These are phyloP conservation scores for Pantherophis vulpinus DNA, from an alignment of 2,797 vertebrate genomes.

Conservation along the genomic window DNA sequence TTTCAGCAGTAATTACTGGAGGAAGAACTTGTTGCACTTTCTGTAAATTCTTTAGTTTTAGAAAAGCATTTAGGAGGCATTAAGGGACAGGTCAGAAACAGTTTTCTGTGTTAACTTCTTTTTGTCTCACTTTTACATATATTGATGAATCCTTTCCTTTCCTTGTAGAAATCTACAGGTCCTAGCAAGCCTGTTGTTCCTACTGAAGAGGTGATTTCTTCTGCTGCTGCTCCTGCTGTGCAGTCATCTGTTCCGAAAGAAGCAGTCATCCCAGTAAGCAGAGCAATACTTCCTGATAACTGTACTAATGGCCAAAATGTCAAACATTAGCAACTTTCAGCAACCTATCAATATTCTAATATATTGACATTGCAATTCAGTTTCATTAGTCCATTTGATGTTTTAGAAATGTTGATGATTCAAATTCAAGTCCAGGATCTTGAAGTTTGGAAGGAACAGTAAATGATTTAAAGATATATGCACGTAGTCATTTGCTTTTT, in stretches of 20 bases:
- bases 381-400: neutral
- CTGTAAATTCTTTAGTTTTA: neutral
- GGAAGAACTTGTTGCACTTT: neutral
- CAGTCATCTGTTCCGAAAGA: constrained; percentile 41
- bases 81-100: neutral
- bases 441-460: too few species aligned
- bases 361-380: neutral
- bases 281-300: neutral
- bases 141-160: neutral
- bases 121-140: neutral
- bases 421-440: too few species aligned
- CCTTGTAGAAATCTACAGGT: constrained; percentile 48
- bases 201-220: constrained; percentile 35
- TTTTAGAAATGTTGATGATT: neutral
- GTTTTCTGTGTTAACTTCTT: neutral
- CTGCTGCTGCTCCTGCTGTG: constrained; percentile 36
- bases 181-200: neutral
- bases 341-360: neutral
- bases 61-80: neutral
- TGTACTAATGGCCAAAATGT: neutral
- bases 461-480: neutral
- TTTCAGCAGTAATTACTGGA: neutral
- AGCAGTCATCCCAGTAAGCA: constrained; percentile 52
- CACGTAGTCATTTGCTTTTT: neutral
- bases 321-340: neutral